These are phyloP conservation scores for Micropoecilia bifurca DNA, from an alignment of 2,797 vertebrate species.

Conservation along the genomic window DNA sequence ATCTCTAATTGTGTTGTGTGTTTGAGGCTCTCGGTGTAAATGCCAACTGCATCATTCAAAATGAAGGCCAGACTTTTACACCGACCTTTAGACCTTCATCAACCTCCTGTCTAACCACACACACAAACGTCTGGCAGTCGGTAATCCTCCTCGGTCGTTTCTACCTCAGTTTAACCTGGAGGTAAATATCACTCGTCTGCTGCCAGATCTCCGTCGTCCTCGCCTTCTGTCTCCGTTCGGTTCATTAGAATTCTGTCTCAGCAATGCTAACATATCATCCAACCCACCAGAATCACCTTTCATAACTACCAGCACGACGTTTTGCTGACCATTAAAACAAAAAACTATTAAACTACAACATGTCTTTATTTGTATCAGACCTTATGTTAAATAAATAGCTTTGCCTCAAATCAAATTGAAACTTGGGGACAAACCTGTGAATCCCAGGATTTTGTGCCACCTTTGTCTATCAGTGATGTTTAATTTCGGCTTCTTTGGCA, in stretches of 20 bases:
- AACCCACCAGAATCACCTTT: not conserved
- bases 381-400: not conserved
- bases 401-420: not conserved
- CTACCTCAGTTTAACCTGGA: conserved; percentile 59
- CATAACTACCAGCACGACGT: not conserved
- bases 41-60: conserved; percentile 54
- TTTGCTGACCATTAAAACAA: not conserved
- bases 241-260: conserved; percentile 8
- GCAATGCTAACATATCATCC: not conserved
- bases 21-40: conserved; percentile 29
- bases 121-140: conserved; percentile 34
- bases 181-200: conserved; percentile 43
- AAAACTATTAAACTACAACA: not conserved
- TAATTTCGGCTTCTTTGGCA: not conserved
- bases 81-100: conserved; percentile 66
- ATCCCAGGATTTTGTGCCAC: not conserved
- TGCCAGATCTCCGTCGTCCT: not conserved
- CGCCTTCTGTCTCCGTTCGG: not conserved
- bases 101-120: conserved; percentile 47
- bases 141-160: conserved; percentile 34
- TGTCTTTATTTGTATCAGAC: not conserved
- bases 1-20: conserved; percentile 11
- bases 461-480: not conserved
- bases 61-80: conserved; percentile 53
- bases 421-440: not conserved